Conservation (phyloP, 2,888 invertebrate species). For the Caradrina kadenii region DNA sequence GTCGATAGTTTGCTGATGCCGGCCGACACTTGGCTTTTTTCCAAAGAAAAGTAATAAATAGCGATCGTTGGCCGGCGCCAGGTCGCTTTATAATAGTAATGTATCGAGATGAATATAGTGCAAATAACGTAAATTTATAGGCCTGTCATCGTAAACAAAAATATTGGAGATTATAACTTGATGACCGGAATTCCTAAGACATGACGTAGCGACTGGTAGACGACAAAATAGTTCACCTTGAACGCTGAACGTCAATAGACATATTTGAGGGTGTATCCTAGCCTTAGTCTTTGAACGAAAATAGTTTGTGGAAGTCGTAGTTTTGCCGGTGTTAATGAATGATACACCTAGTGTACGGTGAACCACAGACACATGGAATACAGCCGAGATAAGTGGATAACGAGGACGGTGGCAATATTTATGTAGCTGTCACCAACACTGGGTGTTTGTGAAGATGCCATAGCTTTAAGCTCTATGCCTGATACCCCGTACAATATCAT, state of each 20-base stretch:
- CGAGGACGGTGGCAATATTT: constrained; percentile 25
- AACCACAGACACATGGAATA: constrained; percentile 15
- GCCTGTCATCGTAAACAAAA: constrained; percentile 63
- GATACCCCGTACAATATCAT: too few relatives aligned
- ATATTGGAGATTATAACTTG: constrained; percentile 56
- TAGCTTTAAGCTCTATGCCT: neutral
- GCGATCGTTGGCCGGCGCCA: constrained; percentile 84
- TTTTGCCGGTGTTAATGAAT: constrained; percentile 21
- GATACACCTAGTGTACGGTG: constrained; percentile 20
- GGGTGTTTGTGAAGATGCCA: constrained; percentile 26
- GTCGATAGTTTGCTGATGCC: constrained; percentile 76
- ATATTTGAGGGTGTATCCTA: constrained; percentile 38
- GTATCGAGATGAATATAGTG: constrained; percentile 80
- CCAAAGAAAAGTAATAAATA: constrained; percentile 87
- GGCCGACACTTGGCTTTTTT: constrained; percentile 79
- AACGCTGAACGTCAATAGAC: constrained; percentile 33
- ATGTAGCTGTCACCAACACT: constrained; percentile 25
- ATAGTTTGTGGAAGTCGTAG: constrained; percentile 32
- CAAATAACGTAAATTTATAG: constrained; percentile 68
- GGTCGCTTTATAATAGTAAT: constrained; percentile 77
- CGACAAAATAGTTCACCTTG: constrained; percentile 57
- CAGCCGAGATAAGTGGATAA: constrained; percentile 38
- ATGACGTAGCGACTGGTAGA: constrained; percentile 59
- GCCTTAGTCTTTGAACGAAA: constrained; percentile 18
- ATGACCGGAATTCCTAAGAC: constrained; percentile 52